Conservation (phyloP, 2,888 invertebrate species). For the Creontiades dilutus region DNA sequence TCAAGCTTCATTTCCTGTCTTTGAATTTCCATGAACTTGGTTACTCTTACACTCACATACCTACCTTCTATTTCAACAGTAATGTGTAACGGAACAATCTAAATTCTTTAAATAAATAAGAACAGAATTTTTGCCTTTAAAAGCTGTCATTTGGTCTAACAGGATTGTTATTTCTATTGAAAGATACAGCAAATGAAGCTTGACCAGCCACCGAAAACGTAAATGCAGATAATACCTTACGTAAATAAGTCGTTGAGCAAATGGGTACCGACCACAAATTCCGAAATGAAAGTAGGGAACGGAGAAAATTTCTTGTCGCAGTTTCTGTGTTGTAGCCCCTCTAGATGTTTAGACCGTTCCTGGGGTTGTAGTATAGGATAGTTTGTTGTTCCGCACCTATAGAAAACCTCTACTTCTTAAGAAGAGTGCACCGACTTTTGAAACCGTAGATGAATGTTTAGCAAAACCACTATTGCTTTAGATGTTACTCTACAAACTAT, state of each 20-base stretch:
- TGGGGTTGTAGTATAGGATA: slow-evolving; percentile 69
- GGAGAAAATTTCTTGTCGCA: slow-evolving; percentile 20
- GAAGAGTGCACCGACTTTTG: slow-evolving; percentile 63
- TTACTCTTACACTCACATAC: too few species aligned
- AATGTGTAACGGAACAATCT: too few species aligned
- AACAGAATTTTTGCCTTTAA: too few species aligned
- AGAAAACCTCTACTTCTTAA: slow-evolving; percentile 56
- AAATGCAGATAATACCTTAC: not conserved
- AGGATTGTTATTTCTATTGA: too few species aligned
- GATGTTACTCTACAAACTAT: slow-evolving; percentile 67
- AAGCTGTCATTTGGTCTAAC: too few species aligned
- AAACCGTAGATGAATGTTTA: slow-evolving; percentile 72
- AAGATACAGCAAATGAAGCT: not conserved
- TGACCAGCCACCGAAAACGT: not conserved
- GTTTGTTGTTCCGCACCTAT: slow-evolving; percentile 71
- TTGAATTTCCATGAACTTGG: too few species aligned
- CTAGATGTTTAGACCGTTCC: slow-evolving; percentile 69
- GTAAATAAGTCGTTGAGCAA: not conserved
- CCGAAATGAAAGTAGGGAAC: not conserved
- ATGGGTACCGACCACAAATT: not conserved
- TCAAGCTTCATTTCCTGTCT: not conserved
- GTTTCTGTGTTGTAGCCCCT: slow-evolving; percentile 70
- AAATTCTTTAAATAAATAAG: too few species aligned
- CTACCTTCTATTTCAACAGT: too few species aligned
- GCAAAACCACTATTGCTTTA: slow-evolving; percentile 71